Evolutionary conservation across 2,888 invertebrate genomes (phyloP).

Genomic region (Escarpia spicata): DNA sequence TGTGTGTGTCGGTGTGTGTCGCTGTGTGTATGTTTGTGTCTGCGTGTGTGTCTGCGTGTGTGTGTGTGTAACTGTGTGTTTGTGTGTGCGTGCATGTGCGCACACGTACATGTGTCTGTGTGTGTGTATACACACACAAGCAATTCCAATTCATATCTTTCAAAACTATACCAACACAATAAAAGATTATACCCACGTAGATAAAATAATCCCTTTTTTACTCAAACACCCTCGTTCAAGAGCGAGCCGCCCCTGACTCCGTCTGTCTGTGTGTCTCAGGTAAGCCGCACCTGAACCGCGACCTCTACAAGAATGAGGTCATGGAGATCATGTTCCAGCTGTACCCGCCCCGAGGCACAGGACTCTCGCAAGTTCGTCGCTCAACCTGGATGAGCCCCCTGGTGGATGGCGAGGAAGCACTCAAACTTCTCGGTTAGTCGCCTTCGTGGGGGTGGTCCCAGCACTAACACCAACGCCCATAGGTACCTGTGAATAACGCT

Average conservation of each 20-base stretch:
- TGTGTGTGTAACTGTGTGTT: no score
- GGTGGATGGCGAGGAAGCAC: slow-evolving; percentile 62
- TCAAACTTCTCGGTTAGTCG: slow-evolving; percentile 57
- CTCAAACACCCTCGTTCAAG: neutral
- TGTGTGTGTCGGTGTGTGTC: no score
- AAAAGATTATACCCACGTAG: no score
- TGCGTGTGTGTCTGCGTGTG: no score
- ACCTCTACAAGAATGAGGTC: slow-evolving; percentile 56
- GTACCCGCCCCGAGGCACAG: slow-evolving; percentile 58
- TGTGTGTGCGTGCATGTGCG: no score
- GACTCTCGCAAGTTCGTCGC: slow-evolving; percentile 51
- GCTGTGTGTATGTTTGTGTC: no score
- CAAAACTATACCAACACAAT: no score
- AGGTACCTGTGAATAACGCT: no score
- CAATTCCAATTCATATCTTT: no score
- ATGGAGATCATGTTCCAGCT: slow-evolving; percentile 62
- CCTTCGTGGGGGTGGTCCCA: neutral
- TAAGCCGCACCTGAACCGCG: slow-evolving; percentile 43
- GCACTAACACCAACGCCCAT: no score
- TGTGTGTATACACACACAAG: no score
- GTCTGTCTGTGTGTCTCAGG: slow-evolving; percentile 29
- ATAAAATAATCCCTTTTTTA: neutral
- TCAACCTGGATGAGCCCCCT: slow-evolving; percentile 65
- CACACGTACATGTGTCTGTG: no score
- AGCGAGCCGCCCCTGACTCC: neutral